A percentile compares a stretch with the other conserved stretches of the same genome.
These are phyloP conservation scores for Naja naja DNA, from an alignment of 2,113 vertebrate genomes.

Conservation along the genomic window DNA sequence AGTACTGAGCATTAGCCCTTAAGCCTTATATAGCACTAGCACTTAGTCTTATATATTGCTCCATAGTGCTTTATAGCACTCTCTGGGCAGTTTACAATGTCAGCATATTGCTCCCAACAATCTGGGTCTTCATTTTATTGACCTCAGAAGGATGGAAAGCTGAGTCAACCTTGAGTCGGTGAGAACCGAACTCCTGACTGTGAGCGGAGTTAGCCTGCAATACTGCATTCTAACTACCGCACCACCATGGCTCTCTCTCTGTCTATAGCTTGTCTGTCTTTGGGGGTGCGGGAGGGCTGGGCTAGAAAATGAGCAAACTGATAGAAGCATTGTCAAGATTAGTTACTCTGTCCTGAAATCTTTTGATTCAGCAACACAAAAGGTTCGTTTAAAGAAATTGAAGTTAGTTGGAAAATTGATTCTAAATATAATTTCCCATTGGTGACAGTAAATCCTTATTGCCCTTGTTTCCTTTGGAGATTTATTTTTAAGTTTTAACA, in stretches of 20 bases:
- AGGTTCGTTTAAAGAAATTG: neutral
- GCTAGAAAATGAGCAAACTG: neutral
- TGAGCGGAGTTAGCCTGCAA: neutral
- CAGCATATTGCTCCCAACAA: neutral
- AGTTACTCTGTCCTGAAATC: neutral
- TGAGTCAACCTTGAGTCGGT: too few relatives aligned
- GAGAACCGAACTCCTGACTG: too few relatives aligned
- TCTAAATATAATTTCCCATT: neutral
- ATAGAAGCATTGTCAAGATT: neutral
- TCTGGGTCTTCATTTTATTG: too few relatives aligned
- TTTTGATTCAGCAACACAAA: neutral
- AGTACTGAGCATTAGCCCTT: too few relatives aligned
- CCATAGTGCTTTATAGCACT: too few relatives aligned
- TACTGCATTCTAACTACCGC: neutral
- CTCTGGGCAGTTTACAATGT: neutral
- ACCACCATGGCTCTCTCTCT: neutral
- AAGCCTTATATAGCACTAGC: neutral
- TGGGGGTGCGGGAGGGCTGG: neutral
- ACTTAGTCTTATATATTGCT: too few relatives aligned
- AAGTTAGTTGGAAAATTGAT: neutral
- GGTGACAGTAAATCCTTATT: neutral
- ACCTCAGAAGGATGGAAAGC: too few relatives aligned
- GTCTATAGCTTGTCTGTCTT: neutral
- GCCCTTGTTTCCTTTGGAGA: neutral
- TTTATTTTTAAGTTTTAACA: neutral